Base-by-base conservation (phyloP, 2,888 invertebrate genomes). In the Corbicula japonica region DNA sequence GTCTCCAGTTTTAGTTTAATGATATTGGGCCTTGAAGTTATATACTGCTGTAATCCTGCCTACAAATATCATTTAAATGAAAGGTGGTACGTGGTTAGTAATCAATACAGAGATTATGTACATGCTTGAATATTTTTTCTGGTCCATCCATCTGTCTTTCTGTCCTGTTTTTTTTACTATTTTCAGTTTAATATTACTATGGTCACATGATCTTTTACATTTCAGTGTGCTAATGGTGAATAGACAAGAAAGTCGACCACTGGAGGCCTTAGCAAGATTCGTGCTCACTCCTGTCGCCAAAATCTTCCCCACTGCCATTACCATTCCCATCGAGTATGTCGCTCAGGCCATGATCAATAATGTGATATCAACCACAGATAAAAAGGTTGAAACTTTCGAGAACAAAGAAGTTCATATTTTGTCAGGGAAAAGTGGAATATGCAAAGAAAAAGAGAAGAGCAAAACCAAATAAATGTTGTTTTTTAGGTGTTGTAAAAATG, bases 331-430 rank as follows among this genome's bases (percentile, higher is more conserved):
- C 8, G 86, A 88, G 10, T 86, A 84, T 1, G 80, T 93, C 18
- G 92, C 91, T 18, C 84, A 86, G 71, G 92, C 92, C 32, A 92
- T 93, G 89, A 80, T 92, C 54, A 91, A 90, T 74, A 88, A 87
- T 76, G 88, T 85, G 5, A 76, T 91, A 3, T 50, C 87, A 4
- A 79, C 87, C 2, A 66, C 79, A 5, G 80, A 80, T 1, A 66
- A 86, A 30, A 69, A 75, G 6, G 84, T 86, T 58, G 89, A 91
- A 62, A 62, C 91, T 3, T 88, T 89, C 73, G 91, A 92, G 52
- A 93, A 93, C 85, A 91, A 89, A 65, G 90, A 87, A 21, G 90
- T 93, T 62, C 91, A 91, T 80, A 83, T 86, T 30, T 72, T 91
- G 26, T 87, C 91, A 8, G 90, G 90, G 32, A 83, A 54, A 21